Percentiles rank a stretch among this genome's conserved stretches.
Conservation (phyloP, 92 coral and sea anemone species). For the Scolanthus callimorphus region DNA sequence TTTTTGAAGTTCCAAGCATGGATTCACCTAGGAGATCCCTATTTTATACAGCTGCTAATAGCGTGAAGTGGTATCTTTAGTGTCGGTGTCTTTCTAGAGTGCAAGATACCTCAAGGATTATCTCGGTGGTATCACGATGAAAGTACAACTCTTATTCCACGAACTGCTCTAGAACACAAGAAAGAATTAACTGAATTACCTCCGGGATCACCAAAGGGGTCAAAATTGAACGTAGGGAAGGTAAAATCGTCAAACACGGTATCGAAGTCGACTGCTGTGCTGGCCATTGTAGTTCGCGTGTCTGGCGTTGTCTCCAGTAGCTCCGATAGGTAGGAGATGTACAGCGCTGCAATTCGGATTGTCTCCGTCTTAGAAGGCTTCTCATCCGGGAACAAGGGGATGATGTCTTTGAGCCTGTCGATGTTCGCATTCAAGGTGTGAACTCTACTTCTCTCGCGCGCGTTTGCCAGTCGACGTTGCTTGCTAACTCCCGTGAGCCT, state of each 20-base stretch:
- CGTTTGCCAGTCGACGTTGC: slow-evolving; percentile 67
- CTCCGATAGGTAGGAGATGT: slow-evolving; percentile 57
- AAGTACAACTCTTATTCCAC: not conserved
- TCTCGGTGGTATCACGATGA: too few relatives aligned
- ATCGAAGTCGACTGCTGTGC: slow-evolving; percentile 18
- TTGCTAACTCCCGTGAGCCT: slow-evolving; percentile 66
- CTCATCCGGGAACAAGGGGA: slow-evolving; percentile 52
- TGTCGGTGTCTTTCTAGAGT: too few relatives aligned
- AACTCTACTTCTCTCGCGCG: slow-evolving; percentile 58
- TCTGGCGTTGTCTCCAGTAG: slow-evolving; percentile 28
- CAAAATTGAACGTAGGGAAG: slow-evolving; percentile 48
- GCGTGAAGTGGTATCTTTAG: too few relatives aligned
- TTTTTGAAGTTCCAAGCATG: too few relatives aligned
- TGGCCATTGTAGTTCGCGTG: too few relatives aligned
- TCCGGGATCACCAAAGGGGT: slow-evolving; percentile 49
- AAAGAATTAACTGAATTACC: slow-evolving; percentile 19
- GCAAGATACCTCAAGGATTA: too few relatives aligned
- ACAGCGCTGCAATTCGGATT: slow-evolving; percentile 46
- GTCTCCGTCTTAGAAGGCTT: slow-evolving; percentile 72
- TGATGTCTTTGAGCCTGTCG: slow-evolving; percentile 48
- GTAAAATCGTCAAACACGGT: slow-evolving; percentile 33
- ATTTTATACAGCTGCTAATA: too few relatives aligned
- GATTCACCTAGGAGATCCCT: too few relatives aligned
- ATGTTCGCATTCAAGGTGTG: slow-evolving; percentile 51
- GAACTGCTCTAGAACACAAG: not conserved